Evolutionary conservation across 2,113 vertebrate species (phyloP).

Genomic region (Gasterosteus aculeatus): DNA sequence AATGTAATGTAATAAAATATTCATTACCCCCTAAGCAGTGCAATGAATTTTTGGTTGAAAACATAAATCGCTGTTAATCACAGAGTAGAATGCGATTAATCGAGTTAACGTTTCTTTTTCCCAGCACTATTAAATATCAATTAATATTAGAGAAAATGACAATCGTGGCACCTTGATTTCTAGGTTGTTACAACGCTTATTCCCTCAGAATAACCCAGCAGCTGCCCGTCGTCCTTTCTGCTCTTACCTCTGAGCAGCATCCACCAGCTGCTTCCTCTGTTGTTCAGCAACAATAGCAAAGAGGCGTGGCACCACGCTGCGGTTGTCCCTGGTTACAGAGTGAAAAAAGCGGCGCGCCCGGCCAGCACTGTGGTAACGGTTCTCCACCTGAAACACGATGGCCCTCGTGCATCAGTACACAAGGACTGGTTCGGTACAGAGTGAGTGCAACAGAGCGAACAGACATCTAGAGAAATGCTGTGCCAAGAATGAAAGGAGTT

Average conservation of each 20-base stretch:
- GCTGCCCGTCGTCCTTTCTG: background rate
- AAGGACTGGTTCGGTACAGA: background rate
- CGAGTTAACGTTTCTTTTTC: background rate
- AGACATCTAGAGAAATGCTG: background rate
- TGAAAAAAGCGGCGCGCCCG: slow-evolving; percentile 90
- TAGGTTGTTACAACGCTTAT: background rate
- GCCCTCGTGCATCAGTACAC: background rate
- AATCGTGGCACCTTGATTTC: background rate
- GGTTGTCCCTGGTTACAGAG: slow-evolving; percentile 76
- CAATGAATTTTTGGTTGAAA: no score
- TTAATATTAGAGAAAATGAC: background rate
- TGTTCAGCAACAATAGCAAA: slow-evolving; percentile 92
- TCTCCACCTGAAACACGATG: slow-evolving; percentile 78
- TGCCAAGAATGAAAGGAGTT: background rate
- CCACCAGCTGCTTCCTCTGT: slow-evolving; percentile 87
- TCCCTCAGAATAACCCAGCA: background rate
- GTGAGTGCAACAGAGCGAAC: background rate
- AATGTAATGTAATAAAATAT: no score
- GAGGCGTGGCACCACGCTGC: slow-evolving; percentile 86
- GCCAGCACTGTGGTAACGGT: slow-evolving; percentile 87
- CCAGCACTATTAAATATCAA: background rate
- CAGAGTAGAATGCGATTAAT: background rate
- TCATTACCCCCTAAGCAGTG: no score
- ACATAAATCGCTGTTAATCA: no score
- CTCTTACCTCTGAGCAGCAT: slow-evolving; percentile 88